Evolutionary conservation across 2,113 vertebrate genomes (phyloP), one percentile per base, ranked within the genome.

Genomic region (Eurystomus gularis): DNA sequence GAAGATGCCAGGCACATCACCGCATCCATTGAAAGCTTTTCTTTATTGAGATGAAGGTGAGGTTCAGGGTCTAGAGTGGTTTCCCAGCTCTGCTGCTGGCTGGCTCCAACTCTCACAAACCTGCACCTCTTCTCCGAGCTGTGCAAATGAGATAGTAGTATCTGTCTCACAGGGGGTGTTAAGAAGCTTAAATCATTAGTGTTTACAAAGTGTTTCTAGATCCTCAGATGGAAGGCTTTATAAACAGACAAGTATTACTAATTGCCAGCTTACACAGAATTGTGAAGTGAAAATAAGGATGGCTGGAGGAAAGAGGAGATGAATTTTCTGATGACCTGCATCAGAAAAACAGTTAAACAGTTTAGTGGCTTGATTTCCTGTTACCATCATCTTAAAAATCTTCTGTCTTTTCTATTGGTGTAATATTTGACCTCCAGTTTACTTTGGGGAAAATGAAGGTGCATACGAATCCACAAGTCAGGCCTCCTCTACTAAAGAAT

Each of bases 111-210:
- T 44, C 25, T 60, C 10, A 21, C 62, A 82, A 94, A 76, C 40
- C 66, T 42, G 54, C 42, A 15, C 69, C 71, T 80, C 48, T 80
- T 68, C 44, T 40, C 60, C 0, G 2, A 73, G 90, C 88, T 90
- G 96, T 86, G 77, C 86, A 86, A 96, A 96, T 83, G 86, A 92
- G 95, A 93, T 94, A 93, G 88, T 58, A 71, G 64, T 88, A 86
- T 93, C 88, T 92, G 81, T 96, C 92, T 93, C 80, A 46, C 88
- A 95, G 88, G 57, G 76, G 80, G 79, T 94, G 76, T 95, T 95
- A 95, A 94, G 96, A 93, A 95, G 96, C 93, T 96, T 96, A 95
- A 96, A 93, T 96, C 94, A 90, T 96, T 93, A 94, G 49, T 93
- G 80, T 96, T 94, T 96, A 77, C 96, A 86, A 86, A 96, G 76